Conservation (phyloP, 1,140 invertebrate species). For the Drosophila fuyamai region DNA sequence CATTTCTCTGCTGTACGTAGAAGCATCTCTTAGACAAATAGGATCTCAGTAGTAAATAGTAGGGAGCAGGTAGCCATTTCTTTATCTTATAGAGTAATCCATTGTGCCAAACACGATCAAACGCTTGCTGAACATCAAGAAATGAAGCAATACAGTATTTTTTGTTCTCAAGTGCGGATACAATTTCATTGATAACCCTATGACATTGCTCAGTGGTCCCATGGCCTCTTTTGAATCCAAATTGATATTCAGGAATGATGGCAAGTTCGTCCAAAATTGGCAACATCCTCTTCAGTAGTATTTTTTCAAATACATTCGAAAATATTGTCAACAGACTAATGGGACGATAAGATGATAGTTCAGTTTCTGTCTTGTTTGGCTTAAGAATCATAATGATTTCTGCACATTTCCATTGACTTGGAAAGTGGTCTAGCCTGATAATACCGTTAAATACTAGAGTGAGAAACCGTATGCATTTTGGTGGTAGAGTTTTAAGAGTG, state of each 20-base stretch:
- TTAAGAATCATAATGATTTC: conserved; percentile 30
- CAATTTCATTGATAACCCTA: conserved; percentile 42
- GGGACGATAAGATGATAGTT: conserved; percentile 23
- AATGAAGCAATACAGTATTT: conserved; percentile 70
- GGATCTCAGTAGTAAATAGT: conserved; percentile 51
- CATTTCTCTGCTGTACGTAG: conserved; percentile 46
- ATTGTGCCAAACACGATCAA: conserved; percentile 78
- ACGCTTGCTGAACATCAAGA: conserved; percentile 73
- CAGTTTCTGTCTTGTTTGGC: conserved; percentile 23
- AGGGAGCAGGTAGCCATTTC: too few species aligned
- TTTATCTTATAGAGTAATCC: too few species aligned
- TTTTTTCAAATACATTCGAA: conserved; percentile 70
- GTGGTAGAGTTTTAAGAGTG: conserved; percentile 25
- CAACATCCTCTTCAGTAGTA: conserved; percentile 55
- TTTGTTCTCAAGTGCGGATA: conserved; percentile 53
- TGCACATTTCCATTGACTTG: conserved; percentile 35
- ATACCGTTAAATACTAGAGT: conserved; percentile 36
- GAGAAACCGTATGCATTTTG: conserved; percentile 36
- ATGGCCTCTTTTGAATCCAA: conserved; percentile 64
- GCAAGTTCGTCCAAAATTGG: conserved; percentile 30
- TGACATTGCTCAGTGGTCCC: conserved; percentile 64
- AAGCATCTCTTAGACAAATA: conserved; percentile 17
- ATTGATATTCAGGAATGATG: conserved; percentile 48
- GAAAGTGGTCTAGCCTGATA: conserved; percentile 35
- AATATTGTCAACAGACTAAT: conserved; percentile 56